phyloP scores from a whole-genome alignment of 2,888 invertebrate genomes.

The Ennomos fuscantarius region DNA sequence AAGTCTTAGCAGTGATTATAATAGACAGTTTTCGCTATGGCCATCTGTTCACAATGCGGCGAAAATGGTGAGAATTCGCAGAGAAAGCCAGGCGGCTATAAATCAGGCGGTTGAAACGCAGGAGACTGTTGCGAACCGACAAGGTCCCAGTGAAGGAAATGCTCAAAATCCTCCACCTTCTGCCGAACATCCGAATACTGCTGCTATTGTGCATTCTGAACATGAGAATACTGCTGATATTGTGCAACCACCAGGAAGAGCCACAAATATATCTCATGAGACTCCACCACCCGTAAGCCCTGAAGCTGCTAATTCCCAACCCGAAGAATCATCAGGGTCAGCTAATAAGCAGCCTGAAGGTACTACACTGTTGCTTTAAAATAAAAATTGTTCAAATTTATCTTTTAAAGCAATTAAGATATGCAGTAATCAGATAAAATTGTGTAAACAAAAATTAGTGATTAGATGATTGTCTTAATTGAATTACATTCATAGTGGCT shows the following conservation, averaged over 20 bases:
- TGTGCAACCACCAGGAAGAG: not conserved
- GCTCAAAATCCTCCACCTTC: not conserved
- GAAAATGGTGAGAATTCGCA: slow-evolving; percentile 48
- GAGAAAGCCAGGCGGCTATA: slow-evolving; percentile 40
- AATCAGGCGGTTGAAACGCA: not conserved
- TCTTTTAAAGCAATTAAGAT: not conserved
- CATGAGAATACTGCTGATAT: not conserved
- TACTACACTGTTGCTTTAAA: not conserved
- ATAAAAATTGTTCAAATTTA: not conserved
- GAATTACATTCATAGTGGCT: too few species aligned
- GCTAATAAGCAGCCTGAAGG: slow-evolving; percentile 25
- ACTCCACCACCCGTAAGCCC: not conserved
- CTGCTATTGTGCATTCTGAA: not conserved
- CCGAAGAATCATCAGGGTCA: slow-evolving; percentile 1
- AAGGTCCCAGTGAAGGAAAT: slow-evolving; percentile 46
- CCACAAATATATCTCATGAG: not conserved
- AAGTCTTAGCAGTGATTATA: slow-evolving; percentile 45
- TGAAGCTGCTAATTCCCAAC: not conserved
- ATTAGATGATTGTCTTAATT: not conserved
- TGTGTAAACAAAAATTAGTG: slow-evolving; percentile 1
- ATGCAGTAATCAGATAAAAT: slow-evolving; percentile 3
- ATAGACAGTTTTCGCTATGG: slow-evolving; percentile 60
- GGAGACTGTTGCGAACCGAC: slow-evolving; percentile 10
- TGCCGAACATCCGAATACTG: not conserved
- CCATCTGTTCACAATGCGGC: slow-evolving; percentile 66